Evolutionary conservation across 2,113 vertebrate genomes (phyloP).

Genomic region (Perca schrenkii): DNA sequence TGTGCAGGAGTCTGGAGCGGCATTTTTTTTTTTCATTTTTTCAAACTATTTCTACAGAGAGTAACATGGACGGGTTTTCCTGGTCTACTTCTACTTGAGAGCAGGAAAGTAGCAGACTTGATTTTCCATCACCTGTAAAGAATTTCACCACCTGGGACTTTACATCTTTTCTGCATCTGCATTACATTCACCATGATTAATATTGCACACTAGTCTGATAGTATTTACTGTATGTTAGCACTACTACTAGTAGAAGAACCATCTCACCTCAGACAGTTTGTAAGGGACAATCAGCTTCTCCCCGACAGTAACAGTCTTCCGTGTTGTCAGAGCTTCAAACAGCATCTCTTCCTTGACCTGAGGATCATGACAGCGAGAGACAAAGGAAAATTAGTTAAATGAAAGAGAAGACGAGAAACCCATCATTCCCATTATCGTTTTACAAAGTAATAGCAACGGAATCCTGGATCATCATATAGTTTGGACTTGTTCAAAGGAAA

Average conservation of each 20-base stretch:
- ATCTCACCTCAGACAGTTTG: slow-evolving; percentile 92
- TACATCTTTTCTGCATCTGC: too few relatives aligned
- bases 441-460: neutral
- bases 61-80: neutral
- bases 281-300: slow-evolving; percentile 97
- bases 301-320: slow-evolving; percentile 97
- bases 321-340: slow-evolving; percentile 95
- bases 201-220: neutral
- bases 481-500: neutral
- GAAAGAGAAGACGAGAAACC: neutral
- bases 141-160: neutral
- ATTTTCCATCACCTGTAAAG: neutral
- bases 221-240: neutral
- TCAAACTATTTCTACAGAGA: neutral
- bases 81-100: neutral
- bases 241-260: neutral
- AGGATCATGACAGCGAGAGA: slow-evolving; percentile 13
- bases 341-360: slow-evolving; percentile 99
- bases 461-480: neutral
- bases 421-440: neutral
- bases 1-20: neutral
- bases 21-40: neutral
- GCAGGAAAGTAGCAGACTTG: neutral
- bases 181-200: neutral
- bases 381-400: neutral